A percentile compares a stretch with the other conserved stretches of the same genome.
Conservation (phyloP, 2,888 invertebrate genomes). For the Caprella mutica region DNA sequence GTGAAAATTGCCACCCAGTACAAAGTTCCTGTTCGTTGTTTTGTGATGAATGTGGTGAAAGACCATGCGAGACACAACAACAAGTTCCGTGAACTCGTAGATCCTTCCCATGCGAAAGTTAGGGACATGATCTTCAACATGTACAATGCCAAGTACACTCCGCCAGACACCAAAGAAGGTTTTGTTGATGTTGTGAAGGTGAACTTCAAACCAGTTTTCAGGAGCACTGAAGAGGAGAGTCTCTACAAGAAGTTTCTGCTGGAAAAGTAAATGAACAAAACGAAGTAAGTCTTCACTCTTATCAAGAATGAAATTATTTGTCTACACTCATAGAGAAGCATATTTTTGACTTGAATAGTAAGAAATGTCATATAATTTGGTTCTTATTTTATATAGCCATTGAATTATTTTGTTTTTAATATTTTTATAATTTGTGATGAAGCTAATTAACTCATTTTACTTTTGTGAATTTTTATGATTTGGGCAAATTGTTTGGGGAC, state of each 20-base stretch:
- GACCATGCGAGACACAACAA: slow-evolving; percentile 79
- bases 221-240: slow-evolving; percentile 52
- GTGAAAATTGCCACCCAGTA: slow-evolving; percentile 54
- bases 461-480: too few relatives aligned
- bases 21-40: slow-evolving; percentile 60
- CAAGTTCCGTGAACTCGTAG: slow-evolving; percentile 46
- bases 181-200: slow-evolving; percentile 68
- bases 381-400: too few relatives aligned
- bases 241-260: slow-evolving; percentile 64
- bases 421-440: too few relatives aligned
- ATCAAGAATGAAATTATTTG: too few relatives aligned
- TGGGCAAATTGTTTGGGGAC: too few relatives aligned
- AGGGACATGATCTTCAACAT: slow-evolving; percentile 72
- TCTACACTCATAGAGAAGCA: too few relatives aligned
- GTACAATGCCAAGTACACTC: slow-evolving; percentile 63
- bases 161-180: slow-evolving; percentile 68
- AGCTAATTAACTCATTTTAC: too few relatives aligned
- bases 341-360: too few relatives aligned
- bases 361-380: too few relatives aligned
- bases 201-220: slow-evolving; percentile 68
- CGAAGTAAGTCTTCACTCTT: too few relatives aligned
- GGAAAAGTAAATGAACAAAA: slow-evolving; percentile 41
- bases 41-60: slow-evolving; percentile 57
- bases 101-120: slow-evolving; percentile 58
- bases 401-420: too few relatives aligned